Evolutionary conservation across 1,140 invertebrate genomes (phyloP).

Genomic region (Acromyrmex echinatior): DNA sequence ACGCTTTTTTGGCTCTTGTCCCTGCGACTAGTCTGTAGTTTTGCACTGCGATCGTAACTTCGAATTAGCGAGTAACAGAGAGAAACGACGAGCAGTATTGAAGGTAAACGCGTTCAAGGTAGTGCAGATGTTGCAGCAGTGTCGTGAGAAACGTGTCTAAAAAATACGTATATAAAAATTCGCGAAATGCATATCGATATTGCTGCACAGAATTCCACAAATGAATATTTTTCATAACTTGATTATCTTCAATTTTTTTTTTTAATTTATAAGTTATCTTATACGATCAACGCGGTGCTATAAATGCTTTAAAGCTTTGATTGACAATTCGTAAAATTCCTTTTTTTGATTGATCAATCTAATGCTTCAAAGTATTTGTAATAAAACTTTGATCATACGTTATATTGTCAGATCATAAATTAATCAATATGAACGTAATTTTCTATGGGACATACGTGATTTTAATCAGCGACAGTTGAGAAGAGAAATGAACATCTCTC

Average conservation of each 20-base stretch:
- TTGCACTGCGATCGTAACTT: constrained; percentile 19
- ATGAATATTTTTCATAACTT: background rate
- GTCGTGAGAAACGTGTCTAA: background rate
- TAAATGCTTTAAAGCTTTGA: too few relatives aligned
- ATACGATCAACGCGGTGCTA: too few relatives aligned
- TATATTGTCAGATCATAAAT: constrained; percentile 25
- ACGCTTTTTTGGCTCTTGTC: background rate
- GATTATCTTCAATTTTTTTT: background rate
- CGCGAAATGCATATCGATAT: background rate
- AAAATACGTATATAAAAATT: constrained; percentile 3
- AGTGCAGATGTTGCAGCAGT: background rate
- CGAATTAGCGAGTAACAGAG: constrained; percentile 56
- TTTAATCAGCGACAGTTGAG: background rate
- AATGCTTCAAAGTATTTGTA: too few relatives aligned
- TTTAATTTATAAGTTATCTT: constrained; percentile 25
- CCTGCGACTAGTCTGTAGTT: background rate
- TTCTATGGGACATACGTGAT: background rate
- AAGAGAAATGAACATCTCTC: background rate
- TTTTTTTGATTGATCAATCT: too few relatives aligned
- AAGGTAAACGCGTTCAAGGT: background rate
- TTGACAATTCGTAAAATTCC: too few relatives aligned
- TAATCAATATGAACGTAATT: constrained; percentile 3
- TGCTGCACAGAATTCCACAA: background rate
- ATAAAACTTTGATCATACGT: too few relatives aligned
- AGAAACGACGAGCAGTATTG: constrained; percentile 18